Base-by-base conservation (phyloP, 2,888 invertebrate species). In the Epirrhoe tristata region DNA sequence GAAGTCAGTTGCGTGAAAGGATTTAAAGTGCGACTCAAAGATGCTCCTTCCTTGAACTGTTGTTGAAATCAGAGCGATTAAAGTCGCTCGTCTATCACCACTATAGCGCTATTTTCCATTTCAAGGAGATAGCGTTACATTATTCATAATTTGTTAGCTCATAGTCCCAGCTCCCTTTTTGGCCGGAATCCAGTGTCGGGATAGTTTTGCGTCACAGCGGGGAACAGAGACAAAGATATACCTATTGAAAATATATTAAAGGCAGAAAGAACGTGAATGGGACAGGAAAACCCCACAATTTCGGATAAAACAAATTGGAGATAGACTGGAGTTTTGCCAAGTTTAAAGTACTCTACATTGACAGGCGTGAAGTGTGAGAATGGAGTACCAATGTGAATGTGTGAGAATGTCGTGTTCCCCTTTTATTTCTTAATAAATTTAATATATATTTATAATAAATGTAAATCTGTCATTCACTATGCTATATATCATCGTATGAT, bases 91-190 rank as follows among this genome's bases (percentile, higher is more conserved):
- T 52, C 24, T 12, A 31, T 6, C 5, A 12, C 1, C 52, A 63
- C 56, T 66, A 7, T 62, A 59, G 58, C 63, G 63, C 68, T 71
- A 71, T 74, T 72, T 72, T 72, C 69, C 71, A 70, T 72, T 72
- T 72, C 63, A 63, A 71, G 70, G 63, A 72, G 70, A 72, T 71
- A 70, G 66, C 69, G 72, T 72, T 72, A 74, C 74, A 77, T 74
- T 75, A 75, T 77, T 75, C 75, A 78, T 78, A 76, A 77, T 77
- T 79, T 77, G 76, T 66, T 74, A 69, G 69, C 60, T 67, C 69
- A 69, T 75, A 76, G 72, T 75, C 71, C 62, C 46, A 76, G 72
- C 73, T 76, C 74, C 73, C 74, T 76, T 76, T 76, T 79, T 81
- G 81, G 81, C 77, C 58, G 62, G 69, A 69, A 73, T 78, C 78